phyloP scores from a whole-genome alignment of 2,113 vertebrate species.

The Tor tambroides region DNA sequence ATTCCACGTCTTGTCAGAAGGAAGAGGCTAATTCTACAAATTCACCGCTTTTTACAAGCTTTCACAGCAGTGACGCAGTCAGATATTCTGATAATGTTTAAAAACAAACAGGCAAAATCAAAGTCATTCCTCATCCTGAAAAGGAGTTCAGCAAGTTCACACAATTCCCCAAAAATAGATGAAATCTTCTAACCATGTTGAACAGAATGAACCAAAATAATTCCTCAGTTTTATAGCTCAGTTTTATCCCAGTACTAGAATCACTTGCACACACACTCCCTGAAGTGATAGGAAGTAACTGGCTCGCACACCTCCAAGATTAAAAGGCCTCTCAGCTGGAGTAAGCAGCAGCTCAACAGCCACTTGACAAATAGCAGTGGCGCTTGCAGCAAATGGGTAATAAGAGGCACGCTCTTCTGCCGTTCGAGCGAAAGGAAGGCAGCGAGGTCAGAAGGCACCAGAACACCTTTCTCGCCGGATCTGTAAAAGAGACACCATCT shows the following conservation, averaged over 20 bases:
- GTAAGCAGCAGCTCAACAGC: conserved; percentile 44
- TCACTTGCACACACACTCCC: conserved; percentile 24
- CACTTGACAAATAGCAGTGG: conserved; percentile 50
- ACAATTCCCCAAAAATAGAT: background rate
- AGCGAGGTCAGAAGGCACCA: background rate
- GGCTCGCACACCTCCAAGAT: conserved; percentile 41
- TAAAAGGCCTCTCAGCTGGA: conserved; percentile 48
- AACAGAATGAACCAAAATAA: background rate
- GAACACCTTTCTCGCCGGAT: background rate
- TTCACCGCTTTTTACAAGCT: background rate
- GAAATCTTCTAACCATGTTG: background rate
- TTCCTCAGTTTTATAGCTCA: background rate
- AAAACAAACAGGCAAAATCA: background rate
- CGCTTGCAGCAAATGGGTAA: conserved; percentile 23
- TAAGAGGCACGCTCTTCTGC: conserved; percentile 14
- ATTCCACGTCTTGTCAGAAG: no score
- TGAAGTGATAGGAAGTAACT: conserved; percentile 23
- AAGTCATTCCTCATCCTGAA: background rate
- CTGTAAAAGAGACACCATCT: background rate
- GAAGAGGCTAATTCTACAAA: background rate
- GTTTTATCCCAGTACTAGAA: background rate
- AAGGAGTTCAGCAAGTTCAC: background rate
- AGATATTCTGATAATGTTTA: background rate
- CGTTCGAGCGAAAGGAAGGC: background rate
- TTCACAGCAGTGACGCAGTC: background rate